A percentile compares a stretch with the other conserved stretches of the same genome.
Evolutionary conservation across 2,797 vertebrate genomes (phyloP).

Genomic region (Anabas testudineus): DNA sequence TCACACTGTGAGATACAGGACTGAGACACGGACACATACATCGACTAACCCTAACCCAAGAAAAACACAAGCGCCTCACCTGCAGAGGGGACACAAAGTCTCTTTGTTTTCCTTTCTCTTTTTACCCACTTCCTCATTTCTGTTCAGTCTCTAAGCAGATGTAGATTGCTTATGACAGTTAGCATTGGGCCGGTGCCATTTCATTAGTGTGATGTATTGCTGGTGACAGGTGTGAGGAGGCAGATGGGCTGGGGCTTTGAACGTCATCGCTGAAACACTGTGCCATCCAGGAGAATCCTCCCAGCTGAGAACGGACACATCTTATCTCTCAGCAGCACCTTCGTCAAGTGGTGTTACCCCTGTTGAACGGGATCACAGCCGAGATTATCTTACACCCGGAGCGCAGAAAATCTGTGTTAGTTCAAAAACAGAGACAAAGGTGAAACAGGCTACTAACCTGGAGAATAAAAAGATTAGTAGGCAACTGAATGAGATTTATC

Average conservation of each 20-base stretch:
- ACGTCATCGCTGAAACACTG: conserved; percentile 45
- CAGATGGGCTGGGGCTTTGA: conserved; percentile 49
- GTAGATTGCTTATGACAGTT: conserved; percentile 70
- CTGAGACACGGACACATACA: conserved; percentile 4
- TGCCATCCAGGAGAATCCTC: conserved; percentile 25
- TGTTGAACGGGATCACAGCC: conserved; percentile 6
- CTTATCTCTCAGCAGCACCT: conserved; percentile 29
- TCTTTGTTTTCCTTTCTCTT: conserved; percentile 37
- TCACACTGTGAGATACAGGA: conserved; percentile 30
- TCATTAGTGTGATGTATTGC: conserved; percentile 73
- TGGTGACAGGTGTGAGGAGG: conserved; percentile 47
- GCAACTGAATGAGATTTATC: conserved; percentile 12
- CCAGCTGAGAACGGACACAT: conserved; percentile 14
- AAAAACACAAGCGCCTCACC: conserved; percentile 31
- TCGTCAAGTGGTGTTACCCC: conserved; percentile 2
- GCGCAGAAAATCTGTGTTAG: neutral
- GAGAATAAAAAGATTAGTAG: conserved; percentile 25
- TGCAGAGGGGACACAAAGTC: conserved; percentile 35
- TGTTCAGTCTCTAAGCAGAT: conserved; percentile 58
- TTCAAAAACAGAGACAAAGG: conserved; percentile 8
- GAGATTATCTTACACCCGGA: conserved; percentile 24
- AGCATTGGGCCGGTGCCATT: conserved; percentile 67
- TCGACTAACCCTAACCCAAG: too few relatives aligned
- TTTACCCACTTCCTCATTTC: conserved; percentile 54
- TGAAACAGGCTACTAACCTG: neutral